phyloP scores from a whole-genome alignment of 1,140 invertebrate genomes.

The Ceratina japonica region DNA sequence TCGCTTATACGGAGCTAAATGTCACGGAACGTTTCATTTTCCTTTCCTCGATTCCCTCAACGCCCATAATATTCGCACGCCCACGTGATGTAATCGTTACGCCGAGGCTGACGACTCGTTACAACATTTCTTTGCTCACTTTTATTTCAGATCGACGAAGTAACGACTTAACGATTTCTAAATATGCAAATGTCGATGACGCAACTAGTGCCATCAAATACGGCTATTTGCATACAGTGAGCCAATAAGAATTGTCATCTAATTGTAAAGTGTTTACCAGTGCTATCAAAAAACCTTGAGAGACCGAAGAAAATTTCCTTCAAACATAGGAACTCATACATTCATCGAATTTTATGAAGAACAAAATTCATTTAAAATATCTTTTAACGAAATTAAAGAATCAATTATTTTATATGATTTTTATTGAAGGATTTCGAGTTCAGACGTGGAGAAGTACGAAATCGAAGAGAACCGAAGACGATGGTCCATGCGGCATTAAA shows the following conservation, averaged over 20 bases:
- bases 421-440: neutral
- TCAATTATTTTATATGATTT: no score
- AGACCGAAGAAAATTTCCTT: no score
- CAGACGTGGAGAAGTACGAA: neutral
- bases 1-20: neutral
- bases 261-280: no score
- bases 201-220: no score
- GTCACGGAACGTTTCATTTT: neutral
- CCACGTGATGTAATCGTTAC: constrained; percentile 11
- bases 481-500: constrained; percentile 13
- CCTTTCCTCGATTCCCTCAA: neutral
- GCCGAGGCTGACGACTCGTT: neutral
- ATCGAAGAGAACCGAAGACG: neutral
- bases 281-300: no score
- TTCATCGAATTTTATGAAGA: no score
- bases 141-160: constrained; percentile 14
- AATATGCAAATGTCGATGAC: neutral
- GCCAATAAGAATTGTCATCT: no score
- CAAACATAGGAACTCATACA: no score
- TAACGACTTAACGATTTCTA: neutral
- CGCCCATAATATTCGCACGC: neutral
- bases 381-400: no score
- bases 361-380: no score
- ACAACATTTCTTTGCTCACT: constrained; percentile 8
- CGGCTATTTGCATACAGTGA: no score